Conservation (phyloP, 2,888 invertebrate species). For the Eristalis arbustorum region DNA sequence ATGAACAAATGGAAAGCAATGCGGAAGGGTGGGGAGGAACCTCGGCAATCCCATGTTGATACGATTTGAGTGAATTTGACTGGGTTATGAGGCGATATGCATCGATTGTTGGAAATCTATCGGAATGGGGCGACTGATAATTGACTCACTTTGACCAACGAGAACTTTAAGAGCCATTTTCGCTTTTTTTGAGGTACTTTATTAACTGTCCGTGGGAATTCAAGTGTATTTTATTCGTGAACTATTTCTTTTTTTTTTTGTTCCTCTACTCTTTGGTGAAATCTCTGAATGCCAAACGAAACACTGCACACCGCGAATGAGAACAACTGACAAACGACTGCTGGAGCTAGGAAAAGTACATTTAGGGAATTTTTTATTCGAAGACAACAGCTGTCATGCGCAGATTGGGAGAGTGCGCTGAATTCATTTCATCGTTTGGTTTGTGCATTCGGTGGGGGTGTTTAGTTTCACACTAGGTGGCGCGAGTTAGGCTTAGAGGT, state of each 20-base stretch:
- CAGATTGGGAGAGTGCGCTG: neutral
- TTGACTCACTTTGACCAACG: constrained; percentile 92
- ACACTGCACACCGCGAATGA: constrained; percentile 22
- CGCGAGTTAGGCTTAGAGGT: neutral
- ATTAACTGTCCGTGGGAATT: neutral
- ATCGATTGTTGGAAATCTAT: neutral
- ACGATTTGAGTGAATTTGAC: neutral
- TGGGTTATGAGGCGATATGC: constrained; percentile 1
- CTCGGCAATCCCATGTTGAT: neutral
- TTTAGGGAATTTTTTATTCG: neutral
- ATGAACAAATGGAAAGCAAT: neutral
- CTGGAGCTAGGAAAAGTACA: constrained; percentile 12
- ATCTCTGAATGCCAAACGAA: neutral
- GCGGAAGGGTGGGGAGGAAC: neutral
- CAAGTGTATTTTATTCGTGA: neutral
- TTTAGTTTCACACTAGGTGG: neutral
- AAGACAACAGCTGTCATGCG: constrained; percentile 22
- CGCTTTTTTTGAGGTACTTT: neutral
- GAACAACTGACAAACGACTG: constrained; percentile 34
- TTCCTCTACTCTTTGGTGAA: neutral
- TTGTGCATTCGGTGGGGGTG: neutral
- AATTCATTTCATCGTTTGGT: neutral
- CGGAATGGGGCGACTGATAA: neutral
- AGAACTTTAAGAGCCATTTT: constrained; percentile 92
- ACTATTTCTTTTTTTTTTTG: too few relatives aligned